Base-by-base conservation (phyloP, 1,140 invertebrate species). In the Heliconius hewitsoni region DNA sequence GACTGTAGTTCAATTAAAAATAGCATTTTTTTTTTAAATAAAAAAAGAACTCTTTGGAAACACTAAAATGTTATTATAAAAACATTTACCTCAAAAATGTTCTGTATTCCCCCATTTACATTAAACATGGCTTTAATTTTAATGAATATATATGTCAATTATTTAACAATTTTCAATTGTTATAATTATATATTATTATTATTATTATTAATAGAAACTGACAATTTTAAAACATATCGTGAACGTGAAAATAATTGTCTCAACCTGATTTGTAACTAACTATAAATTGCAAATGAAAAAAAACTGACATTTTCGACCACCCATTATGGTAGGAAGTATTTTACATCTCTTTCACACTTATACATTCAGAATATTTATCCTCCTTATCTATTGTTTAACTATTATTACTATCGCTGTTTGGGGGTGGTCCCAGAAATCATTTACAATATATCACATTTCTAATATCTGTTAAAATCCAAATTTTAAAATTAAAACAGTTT, bases 271-370 rank as follows among this genome's bases (percentile, higher is more conserved):
- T 86, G 84, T 86, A 84, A 87, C 85, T 86, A 84, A 87, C 85
- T 80, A 88, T 87, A 88, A 89, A 91, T 91, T 89, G 89, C 88
- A 86, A 89, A 89, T 89, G 90, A 91, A 89, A 83, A 82, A 85
- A 82, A 85, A 27, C 60, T 66, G 60, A 84, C 71, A 73, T 79
- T 77, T 85, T 83, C 87, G 91, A 93, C 91, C 90, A 93, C 91
- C 91, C 91, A 92, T 87, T 83, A 84, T 83, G 87, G 73, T 81
- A 84, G 83, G 79, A 84, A 82, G 52, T 55, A 77, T 80, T 81
- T 78, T 84, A 27, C 78, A 27, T 90, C 90, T 79, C 83, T 81
- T 76, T 93, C 81, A 9, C 74, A 81, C 87, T 66, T 66, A 73
- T 9, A 11, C 27, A n/a, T 66, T 37, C 77, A 57, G 3, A 39